Percentiles rank a stretch among this genome's conserved stretches.
phyloP scores from a whole-genome alignment of 2,888 invertebrate species.

The Cantharis lateralis region DNA sequence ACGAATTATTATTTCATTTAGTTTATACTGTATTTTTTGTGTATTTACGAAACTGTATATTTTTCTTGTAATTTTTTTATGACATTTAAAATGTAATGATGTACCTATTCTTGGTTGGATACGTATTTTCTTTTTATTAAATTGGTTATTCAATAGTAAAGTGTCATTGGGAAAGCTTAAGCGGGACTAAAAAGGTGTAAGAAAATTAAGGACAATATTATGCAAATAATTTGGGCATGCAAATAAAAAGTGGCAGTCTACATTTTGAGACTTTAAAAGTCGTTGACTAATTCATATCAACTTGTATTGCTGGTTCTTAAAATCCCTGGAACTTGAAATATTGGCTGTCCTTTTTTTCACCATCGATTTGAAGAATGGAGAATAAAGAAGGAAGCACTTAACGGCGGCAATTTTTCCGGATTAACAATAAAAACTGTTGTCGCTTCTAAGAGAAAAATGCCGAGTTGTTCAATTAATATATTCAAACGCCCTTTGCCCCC shows the following conservation, averaged over 20 bases:
- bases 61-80: neutral
- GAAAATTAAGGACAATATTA: conserved; percentile 50
- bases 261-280: conserved; percentile 53
- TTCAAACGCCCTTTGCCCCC: conserved; percentile 46
- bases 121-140: neutral
- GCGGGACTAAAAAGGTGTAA: conserved; percentile 31
- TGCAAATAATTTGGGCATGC: conserved; percentile 52
- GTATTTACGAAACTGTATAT: neutral
- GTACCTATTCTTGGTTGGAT: neutral
- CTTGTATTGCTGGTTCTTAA: conserved; percentile 48
- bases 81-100: neutral
- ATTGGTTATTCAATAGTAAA: neutral
- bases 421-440: conserved; percentile 54
- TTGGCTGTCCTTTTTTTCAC: conserved; percentile 38
- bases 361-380: conserved; percentile 29
- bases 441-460: conserved; percentile 53
- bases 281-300: conserved; percentile 54
- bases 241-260: conserved; percentile 54
- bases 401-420: conserved; percentile 43
- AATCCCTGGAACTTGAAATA: conserved; percentile 41
- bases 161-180: neutral
- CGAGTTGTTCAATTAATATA: conserved; percentile 57
- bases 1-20: conserved; percentile 5
- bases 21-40: neutral
- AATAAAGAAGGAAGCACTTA: conserved; percentile 30